phyloP scores from a whole-genome alignment of 2,797 vertebrate genomes.

The Schizopygopsis pylzovi region DNA sequence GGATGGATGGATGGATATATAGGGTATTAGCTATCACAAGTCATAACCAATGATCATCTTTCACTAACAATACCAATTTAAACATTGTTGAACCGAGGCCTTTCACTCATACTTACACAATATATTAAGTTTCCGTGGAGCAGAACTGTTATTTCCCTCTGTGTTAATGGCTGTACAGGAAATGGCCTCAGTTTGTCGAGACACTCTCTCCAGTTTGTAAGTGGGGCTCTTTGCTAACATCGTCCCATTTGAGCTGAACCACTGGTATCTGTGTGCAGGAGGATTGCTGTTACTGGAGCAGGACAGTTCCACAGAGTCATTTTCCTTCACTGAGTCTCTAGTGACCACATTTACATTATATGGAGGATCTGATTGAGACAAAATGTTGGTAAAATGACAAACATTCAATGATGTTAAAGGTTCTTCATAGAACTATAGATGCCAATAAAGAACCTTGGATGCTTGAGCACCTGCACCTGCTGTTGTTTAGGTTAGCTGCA shows the following conservation, averaged over 20 bases:
- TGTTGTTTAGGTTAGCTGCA: too few relatives aligned
- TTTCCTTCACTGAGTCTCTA: slow-evolving; percentile 57
- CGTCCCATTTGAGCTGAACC: slow-evolving; percentile 56
- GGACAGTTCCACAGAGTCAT: slow-evolving; percentile 60
- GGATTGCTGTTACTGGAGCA: slow-evolving; percentile 73
- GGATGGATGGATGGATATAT: slow-evolving; percentile 10
- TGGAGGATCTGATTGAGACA: slow-evolving; percentile 66
- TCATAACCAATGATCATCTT: neutral
- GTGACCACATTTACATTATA: slow-evolving; percentile 63
- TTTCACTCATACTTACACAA: slow-evolving; percentile 65
- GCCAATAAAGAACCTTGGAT: too few relatives aligned
- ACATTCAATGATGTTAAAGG: neutral
- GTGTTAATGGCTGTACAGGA: slow-evolving; percentile 71
- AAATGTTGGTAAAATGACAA: neutral
- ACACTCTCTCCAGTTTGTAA: slow-evolving; percentile 62
- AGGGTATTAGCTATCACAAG: neutral
- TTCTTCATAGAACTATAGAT: too few relatives aligned
- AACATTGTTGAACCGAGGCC: neutral
- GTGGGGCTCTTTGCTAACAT: slow-evolving; percentile 42
- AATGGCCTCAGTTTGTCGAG: slow-evolving; percentile 61
- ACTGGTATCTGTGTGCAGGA: slow-evolving; percentile 62
- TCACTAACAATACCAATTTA: neutral
- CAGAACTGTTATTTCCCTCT: slow-evolving; percentile 62
- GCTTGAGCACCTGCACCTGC: too few relatives aligned
- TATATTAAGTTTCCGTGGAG: slow-evolving; percentile 58